A percentile compares a stretch with the other conserved stretches of the same genome.
Evolutionary conservation across 2,797 vertebrate species (phyloP).

Genomic region (Enteromius treurensis): DNA sequence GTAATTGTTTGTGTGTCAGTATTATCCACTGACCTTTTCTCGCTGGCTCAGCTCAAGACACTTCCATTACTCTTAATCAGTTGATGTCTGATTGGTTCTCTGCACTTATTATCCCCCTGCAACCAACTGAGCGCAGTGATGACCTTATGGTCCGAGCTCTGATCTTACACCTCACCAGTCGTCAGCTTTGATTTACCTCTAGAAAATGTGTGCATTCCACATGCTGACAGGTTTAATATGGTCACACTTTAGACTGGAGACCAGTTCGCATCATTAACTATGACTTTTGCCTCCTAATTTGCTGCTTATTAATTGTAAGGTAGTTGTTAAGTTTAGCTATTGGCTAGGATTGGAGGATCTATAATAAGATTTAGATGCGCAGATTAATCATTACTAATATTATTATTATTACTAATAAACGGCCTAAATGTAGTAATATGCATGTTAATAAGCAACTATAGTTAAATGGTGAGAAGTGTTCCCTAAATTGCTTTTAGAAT

Average conservation of each 20-base stretch:
- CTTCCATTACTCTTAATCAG: constrained; percentile 46
- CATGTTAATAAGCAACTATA: not conserved
- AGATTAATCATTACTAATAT: too few relatives aligned
- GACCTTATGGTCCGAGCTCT: constrained; percentile 29
- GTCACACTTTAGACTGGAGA: not conserved
- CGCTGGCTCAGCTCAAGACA: constrained; percentile 1
- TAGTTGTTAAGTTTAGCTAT: not conserved
- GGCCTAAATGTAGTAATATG: too few relatives aligned
- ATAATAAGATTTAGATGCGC: too few relatives aligned
- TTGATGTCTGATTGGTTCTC: constrained; percentile 38
- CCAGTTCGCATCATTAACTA: not conserved
- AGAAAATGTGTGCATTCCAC: not conserved
- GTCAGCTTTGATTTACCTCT: constrained; percentile 17
- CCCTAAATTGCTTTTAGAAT: not conserved
- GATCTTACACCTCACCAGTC: constrained; percentile 28
- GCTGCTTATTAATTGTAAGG: not conserved
- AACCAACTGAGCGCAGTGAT: constrained; percentile 10
- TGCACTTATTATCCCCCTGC: constrained; percentile 17
- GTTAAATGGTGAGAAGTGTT: not conserved
- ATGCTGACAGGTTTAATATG: constrained; percentile 5
- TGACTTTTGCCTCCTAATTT: not conserved
- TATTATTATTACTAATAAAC: too few relatives aligned
- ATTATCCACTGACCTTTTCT: constrained; percentile 42
- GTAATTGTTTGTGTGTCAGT: constrained; percentile 27
- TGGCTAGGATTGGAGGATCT: not conserved